Percentiles rank a stretch among this genome's conserved stretches.
phyloP scores from a whole-genome alignment of 2,797 vertebrate species.

The Naso thynnoides region DNA sequence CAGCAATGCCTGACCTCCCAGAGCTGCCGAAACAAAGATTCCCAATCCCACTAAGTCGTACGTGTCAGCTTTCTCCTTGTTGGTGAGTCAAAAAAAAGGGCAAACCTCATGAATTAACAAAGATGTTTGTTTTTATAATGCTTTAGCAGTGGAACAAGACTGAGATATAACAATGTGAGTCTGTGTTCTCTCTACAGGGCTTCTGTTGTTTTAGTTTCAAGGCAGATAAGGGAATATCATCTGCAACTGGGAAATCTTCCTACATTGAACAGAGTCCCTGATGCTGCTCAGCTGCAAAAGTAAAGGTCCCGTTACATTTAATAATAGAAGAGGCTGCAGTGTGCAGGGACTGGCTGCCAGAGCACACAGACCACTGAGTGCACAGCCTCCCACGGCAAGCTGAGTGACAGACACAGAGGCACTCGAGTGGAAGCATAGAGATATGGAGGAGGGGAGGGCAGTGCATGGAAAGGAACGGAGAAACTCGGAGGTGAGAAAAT shows the following conservation, averaged over 20 bases:
- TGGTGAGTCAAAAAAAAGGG: conserved; percentile 11
- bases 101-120: conserved; percentile 54
- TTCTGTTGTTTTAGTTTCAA: conserved; percentile 34
- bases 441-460: conserved; percentile 20
- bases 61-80: conserved; percentile 27
- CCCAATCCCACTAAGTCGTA: conserved; percentile 20
- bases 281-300: conserved; percentile 47
- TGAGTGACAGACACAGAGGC: conserved; percentile 45
- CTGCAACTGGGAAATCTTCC: conserved; percentile 41
- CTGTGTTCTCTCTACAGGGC: conserved; percentile 32
- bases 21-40: conserved; percentile 15
- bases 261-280: conserved; percentile 34
- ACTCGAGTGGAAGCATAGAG: conserved; percentile 51
- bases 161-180: conserved; percentile 9
- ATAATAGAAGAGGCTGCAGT: conserved; percentile 77
- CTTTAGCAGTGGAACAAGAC: conserved; percentile 15
- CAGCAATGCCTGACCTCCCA: conserved; percentile 19
- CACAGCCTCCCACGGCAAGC: conserved; percentile 32
- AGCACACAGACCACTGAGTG: conserved; percentile 51
- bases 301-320: conserved; percentile 67
- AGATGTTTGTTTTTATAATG: conserved; percentile 21
- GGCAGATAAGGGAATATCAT: conserved; percentile 28
- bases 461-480: conserved; percentile 16
- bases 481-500: conserved; percentile 41
- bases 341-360: conserved; percentile 50